Conservation (phyloP, 2,888 invertebrate genomes). For the Xiphydria camelus region DNA sequence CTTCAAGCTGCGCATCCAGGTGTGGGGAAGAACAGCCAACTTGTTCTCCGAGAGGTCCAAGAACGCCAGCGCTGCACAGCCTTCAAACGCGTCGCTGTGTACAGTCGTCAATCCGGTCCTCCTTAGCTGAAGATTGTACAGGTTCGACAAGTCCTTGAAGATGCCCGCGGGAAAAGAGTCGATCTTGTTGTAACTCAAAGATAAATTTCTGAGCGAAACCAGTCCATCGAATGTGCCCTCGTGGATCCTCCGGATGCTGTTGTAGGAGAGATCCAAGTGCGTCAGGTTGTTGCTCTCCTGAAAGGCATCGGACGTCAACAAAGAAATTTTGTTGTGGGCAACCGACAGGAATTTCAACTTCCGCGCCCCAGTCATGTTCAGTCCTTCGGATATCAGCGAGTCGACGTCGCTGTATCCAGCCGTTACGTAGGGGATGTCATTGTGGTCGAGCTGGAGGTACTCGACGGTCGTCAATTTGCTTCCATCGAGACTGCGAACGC, state of each 20-base stretch:
- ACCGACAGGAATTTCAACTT: constrained; percentile 34
- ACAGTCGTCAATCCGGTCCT: constrained; percentile 3
- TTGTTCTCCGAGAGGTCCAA: constrained; percentile 31
- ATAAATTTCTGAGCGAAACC: not conserved
- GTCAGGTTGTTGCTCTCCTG: constrained; percentile 8
- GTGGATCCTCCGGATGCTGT: not conserved
- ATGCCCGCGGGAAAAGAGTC: constrained; percentile 19
- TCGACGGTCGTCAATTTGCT: constrained; percentile 25
- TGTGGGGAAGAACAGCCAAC: constrained; percentile 15
- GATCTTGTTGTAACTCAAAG: constrained; percentile 15
- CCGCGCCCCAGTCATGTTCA: constrained; percentile 32
- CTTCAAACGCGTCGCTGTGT: constrained; percentile 19
- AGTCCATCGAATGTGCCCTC: not conserved
- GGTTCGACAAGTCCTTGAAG: constrained; percentile 25
- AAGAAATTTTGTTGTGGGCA: constrained; percentile 31
- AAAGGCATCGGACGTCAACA: constrained; percentile 27
- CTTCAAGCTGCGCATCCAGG: not conserved
- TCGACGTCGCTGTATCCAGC: too few relatives aligned
- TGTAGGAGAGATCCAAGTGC: constrained; percentile 14
- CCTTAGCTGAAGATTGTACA: constrained; percentile 34
- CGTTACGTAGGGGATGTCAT: too few relatives aligned
- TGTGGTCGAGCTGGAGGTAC: constrained; percentile 36
- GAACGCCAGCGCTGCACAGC: constrained; percentile 18
- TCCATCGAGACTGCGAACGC: constrained; percentile 30
- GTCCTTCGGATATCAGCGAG: constrained; percentile 33